phyloP scores from a whole-genome alignment of 2,113 vertebrate species.

The Athene cunicularia region DNA sequence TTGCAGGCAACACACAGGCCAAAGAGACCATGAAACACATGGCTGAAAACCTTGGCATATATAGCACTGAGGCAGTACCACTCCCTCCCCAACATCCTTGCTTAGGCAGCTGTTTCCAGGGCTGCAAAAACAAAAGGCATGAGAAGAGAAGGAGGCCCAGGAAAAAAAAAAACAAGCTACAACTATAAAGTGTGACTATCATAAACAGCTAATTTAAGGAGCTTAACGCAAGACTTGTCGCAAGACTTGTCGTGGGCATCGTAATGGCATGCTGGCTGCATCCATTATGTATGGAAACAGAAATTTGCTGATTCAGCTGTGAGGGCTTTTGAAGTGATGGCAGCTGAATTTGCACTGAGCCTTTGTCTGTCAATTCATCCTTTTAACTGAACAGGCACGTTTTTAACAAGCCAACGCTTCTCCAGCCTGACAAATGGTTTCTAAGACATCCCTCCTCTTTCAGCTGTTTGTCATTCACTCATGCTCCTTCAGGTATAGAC shows the following conservation, averaged over 20 bases:
- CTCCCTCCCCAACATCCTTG: not conserved
- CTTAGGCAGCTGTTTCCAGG: not conserved
- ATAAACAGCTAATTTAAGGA: not conserved
- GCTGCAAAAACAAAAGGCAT: not conserved
- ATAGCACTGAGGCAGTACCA: not conserved
- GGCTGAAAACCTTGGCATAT: not conserved
- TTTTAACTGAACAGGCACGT: slow-evolving; percentile 17
- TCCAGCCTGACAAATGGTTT: slow-evolving; percentile 32
- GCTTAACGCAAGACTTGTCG: not conserved
- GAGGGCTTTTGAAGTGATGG: slow-evolving; percentile 38
- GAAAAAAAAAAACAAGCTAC: not conserved
- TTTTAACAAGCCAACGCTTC: slow-evolving; percentile 9
- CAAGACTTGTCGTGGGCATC: not conserved
- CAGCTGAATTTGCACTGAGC: slow-evolving; percentile 8
- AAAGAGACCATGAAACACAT: rapidly evolving
- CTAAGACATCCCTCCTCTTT: slow-evolving; percentile 20
- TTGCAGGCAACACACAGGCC: rapidly evolving
- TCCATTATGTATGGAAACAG: not conserved
- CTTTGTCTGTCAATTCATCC: slow-evolving; percentile 25
- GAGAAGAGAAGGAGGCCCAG: not conserved
- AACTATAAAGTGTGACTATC: not conserved
- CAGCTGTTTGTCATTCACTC: slow-evolving; percentile 23
- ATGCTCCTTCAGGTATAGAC: not conserved
- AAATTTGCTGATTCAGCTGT: slow-evolving; percentile 42
- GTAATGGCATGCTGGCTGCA: not conserved